These are phyloP conservation scores for Atlantisia rogersi DNA, from an alignment of 2,113 vertebrate genomes.

Conservation along the genomic window DNA sequence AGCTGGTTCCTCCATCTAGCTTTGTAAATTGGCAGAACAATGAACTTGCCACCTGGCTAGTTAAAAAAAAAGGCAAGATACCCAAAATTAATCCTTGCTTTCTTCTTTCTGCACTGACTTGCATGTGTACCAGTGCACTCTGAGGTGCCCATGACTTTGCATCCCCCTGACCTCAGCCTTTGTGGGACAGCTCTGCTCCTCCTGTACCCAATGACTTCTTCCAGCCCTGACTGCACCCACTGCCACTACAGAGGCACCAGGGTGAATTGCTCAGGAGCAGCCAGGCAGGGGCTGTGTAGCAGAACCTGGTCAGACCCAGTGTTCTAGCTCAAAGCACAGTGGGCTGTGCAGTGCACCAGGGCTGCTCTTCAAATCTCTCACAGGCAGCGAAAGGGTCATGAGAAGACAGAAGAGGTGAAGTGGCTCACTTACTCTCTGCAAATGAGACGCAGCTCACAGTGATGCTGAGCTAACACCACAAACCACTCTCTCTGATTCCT, in stretches of 20 bases:
- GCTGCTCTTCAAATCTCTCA: background rate
- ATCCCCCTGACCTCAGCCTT: too few relatives aligned
- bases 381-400: rapidly evolving
- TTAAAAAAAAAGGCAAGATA: background rate
- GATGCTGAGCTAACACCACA: background rate
- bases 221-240: rapidly evolving
- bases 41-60: background rate
- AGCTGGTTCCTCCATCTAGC: slow-evolving; percentile 13
- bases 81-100: background rate
- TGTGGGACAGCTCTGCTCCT: background rate
- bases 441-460: rapidly evolving
- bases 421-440: background rate
- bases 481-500: background rate
- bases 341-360: background rate
- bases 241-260: rapidly evolving
- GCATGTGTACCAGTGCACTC: rapidly evolving
- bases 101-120: background rate
- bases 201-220: rapidly evolving
- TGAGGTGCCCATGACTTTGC: too few relatives aligned
- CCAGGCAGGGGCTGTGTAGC: background rate
- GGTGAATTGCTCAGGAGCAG: rapidly evolving
- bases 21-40: background rate
- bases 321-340: background rate
- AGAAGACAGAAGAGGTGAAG: background rate
- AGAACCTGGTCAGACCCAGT: rapidly evolving